These are phyloP conservation scores for Antennarius striatus DNA, from an alignment of 2,113 vertebrate genomes.

Conservation along the genomic window DNA sequence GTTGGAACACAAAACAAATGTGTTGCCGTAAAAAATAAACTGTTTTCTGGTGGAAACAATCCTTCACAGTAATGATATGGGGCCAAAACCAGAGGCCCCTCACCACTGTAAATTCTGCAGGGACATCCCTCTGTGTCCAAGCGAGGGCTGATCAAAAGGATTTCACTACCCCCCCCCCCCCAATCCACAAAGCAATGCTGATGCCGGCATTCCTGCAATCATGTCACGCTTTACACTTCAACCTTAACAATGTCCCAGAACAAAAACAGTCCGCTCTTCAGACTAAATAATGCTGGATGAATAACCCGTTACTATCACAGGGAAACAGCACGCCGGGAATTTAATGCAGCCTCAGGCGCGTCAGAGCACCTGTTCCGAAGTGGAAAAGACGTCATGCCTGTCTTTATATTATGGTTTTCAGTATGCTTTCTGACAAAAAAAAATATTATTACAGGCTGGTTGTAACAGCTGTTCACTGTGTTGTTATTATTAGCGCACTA, in stretches of 20 bases:
- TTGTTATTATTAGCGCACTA: too few relatives aligned
- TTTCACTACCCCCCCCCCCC: neutral
- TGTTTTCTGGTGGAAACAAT: constrained; percentile 20
- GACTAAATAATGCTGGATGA: neutral
- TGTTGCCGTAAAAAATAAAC: constrained; percentile 7
- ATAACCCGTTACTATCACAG: constrained; percentile 1
- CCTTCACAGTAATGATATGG: constrained; percentile 29
- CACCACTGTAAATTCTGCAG: constrained; percentile 26
- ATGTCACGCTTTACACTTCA: constrained; percentile 47
- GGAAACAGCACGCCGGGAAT: constrained; percentile 2
- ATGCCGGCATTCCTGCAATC: constrained; percentile 30
- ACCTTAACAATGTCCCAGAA: constrained; percentile 24
- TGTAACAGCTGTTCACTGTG: too few relatives aligned
- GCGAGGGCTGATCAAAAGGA: constrained; percentile 22
- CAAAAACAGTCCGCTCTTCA: neutral
- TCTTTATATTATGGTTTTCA: neutral
- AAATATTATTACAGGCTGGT: too few relatives aligned
- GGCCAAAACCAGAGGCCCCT: constrained; percentile 42
- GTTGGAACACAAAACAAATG: too few relatives aligned
- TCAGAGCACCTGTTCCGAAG: constrained; percentile 60
- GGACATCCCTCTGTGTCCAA: constrained; percentile 49
- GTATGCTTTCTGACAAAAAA: too few relatives aligned
- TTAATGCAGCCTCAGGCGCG: constrained; percentile 7
- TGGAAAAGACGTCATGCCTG: constrained; percentile 27
- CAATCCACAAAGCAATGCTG: constrained; percentile 37